Evolutionary conservation across 2,888 invertebrate genomes (phyloP).

Genomic region (Cephus spinipes): DNA sequence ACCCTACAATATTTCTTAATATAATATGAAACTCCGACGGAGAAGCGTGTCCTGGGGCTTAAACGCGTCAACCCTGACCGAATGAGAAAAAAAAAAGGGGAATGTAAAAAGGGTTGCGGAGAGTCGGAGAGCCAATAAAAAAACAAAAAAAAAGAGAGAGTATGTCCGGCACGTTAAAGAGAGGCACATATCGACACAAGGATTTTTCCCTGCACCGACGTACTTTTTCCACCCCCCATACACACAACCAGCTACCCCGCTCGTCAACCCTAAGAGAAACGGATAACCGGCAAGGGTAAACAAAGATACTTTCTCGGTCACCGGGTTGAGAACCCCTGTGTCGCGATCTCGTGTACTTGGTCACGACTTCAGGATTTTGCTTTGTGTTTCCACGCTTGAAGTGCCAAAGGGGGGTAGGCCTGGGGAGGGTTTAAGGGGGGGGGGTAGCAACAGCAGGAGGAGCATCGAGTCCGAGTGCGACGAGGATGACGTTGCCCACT

Average conservation of each 20-base stretch:
- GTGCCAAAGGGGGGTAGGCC: constrained; percentile 13
- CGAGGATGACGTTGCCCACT: too few relatives aligned
- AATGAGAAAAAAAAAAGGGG: constrained; percentile 25
- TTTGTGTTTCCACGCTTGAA: constrained; percentile 41
- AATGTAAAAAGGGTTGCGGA: constrained; percentile 19
- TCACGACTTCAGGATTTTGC: constrained; percentile 57
- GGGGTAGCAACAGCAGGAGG: neutral
- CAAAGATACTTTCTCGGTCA: constrained; percentile 6
- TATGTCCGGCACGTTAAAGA: too few relatives aligned
- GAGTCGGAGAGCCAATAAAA: constrained; percentile 16
- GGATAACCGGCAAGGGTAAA: neutral
- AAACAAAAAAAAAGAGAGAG: neutral
- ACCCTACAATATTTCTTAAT: constrained; percentile 53
- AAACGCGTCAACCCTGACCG: constrained; percentile 18
- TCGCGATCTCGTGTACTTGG: constrained; percentile 49
- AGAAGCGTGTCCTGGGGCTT: too few relatives aligned
- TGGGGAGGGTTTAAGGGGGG: neutral
- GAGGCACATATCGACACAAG: neutral
- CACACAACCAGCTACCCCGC: neutral
- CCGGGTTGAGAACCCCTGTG: constrained; percentile 29
- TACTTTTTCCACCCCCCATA: neutral
- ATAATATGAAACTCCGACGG: constrained; percentile 41
- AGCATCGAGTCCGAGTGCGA: neutral
- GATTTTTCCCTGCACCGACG: neutral
- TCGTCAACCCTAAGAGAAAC: neutral